Percentiles rank a stretch among this genome's conserved stretches.
phyloP scores from a whole-genome alignment of 1,140 invertebrate species.

The Lethocerus indicus region DNA sequence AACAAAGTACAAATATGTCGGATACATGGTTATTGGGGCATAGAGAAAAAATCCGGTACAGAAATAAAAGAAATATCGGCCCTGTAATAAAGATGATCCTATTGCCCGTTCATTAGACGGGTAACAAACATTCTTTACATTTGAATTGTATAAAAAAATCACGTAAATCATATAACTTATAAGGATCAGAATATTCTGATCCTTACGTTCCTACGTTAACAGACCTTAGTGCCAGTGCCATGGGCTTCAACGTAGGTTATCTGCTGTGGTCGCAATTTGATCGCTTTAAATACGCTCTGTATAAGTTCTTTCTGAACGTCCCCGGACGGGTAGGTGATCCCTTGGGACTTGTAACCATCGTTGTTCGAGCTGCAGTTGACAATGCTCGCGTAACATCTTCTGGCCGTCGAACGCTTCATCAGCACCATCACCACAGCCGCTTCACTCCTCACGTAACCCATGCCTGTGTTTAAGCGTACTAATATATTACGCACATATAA shows the following conservation, averaged over 20 bases:
- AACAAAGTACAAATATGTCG: no score
- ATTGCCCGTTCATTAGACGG: no score
- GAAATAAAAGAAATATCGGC: no score
- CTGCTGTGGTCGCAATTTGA: constrained; percentile 57
- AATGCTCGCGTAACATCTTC: constrained; percentile 70
- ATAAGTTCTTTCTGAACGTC: constrained; percentile 74
- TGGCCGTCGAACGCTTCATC: constrained; percentile 56
- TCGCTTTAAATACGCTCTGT: constrained; percentile 66
- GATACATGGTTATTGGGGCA: no score
- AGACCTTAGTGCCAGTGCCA: constrained; percentile 81
- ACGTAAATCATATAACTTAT: no score
- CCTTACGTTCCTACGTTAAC: no score
- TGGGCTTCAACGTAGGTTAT: constrained; percentile 88
- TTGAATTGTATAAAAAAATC: no score
- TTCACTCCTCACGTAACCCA: constrained; percentile 87
- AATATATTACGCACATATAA: background rate
- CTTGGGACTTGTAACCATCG: constrained; percentile 75
- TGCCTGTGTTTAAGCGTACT: constrained; percentile 25
- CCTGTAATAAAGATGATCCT: no score
- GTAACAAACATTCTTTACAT: no score
- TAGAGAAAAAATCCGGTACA: no score
- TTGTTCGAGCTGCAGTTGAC: constrained; percentile 75
- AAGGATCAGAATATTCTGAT: no score
- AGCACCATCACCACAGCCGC: constrained; percentile 63
- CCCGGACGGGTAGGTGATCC: constrained; percentile 83